These are phyloP conservation scores for Plagodis pulveraria DNA, from an alignment of 2,888 invertebrate genomes.

Conservation along the genomic window DNA sequence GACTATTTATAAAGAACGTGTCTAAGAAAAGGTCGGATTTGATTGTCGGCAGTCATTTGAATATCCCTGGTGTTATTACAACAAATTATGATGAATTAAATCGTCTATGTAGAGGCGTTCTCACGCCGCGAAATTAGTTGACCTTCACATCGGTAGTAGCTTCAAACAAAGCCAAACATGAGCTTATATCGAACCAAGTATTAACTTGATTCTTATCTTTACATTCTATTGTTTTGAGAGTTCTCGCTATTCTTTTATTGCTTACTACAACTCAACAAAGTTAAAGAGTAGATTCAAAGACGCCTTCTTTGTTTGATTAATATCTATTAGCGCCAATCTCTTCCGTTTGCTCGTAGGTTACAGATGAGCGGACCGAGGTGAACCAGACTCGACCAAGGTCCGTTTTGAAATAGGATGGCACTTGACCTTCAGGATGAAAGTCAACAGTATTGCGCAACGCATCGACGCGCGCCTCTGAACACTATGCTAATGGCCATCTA, in stretches of 20 bases:
- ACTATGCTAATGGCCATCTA: conserved; percentile 79
- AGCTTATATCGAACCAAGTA: conserved; percentile 45
- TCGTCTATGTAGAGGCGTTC: conserved; percentile 75
- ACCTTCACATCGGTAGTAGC: conserved; percentile 70
- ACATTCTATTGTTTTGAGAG: conserved; percentile 47
- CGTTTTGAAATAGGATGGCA: conserved; percentile 84
- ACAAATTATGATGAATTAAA: conserved; percentile 82
- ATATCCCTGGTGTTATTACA: conserved; percentile 80
- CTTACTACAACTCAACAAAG: conserved; percentile 45
- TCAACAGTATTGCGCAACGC: conserved; percentile 81
- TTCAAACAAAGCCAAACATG: conserved; percentile 55
- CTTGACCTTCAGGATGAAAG: conserved; percentile 85
- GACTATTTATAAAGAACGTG: conserved; percentile 84
- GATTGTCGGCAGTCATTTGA: conserved; percentile 83
- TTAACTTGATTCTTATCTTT: conserved; percentile 47
- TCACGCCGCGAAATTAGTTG: conserved; percentile 77
- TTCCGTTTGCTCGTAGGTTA: conserved; percentile 71
- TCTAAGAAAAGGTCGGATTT: conserved; percentile 83
- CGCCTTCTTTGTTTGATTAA: conserved; percentile 64
- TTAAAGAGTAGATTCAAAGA: conserved; percentile 49
- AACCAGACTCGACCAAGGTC: conserved; percentile 80
- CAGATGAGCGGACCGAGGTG: conserved; percentile 68
- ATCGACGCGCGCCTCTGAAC: conserved; percentile 70
- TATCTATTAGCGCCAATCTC: conserved; percentile 71
- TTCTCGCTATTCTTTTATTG: conserved; percentile 41